phyloP scores from a whole-genome alignment of 2,113 vertebrate genomes.

The Phainopepla nitens region DNA sequence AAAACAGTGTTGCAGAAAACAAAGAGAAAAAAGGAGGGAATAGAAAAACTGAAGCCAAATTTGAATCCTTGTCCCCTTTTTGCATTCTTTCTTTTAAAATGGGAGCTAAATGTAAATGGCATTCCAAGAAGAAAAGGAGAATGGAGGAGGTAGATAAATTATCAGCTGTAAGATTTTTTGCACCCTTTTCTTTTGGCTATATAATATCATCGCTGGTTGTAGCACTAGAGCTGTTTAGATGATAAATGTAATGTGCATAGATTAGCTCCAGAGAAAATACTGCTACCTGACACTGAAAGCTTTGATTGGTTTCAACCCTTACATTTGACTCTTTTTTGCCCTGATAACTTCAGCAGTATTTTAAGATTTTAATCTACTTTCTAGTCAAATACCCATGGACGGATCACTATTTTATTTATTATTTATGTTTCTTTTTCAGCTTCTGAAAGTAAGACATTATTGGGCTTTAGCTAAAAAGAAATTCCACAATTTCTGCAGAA shows the following conservation, averaged over 20 bases:
- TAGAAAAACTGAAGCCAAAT: conserved; percentile 45
- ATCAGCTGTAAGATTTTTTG: not conserved
- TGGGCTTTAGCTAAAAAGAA: not conserved
- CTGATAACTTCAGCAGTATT: conserved; percentile 60
- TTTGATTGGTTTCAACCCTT: conserved; percentile 60
- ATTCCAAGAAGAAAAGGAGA: not conserved
- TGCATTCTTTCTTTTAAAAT: conserved; percentile 53
- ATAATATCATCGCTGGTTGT: conserved; percentile 39
- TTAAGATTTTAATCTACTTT: conserved; percentile 71
- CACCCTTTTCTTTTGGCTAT: not conserved
- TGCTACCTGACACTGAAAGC: conserved; percentile 10
- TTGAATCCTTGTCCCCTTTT: conserved; percentile 32
- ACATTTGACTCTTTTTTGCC: conserved; percentile 51
- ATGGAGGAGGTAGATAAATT: conserved; percentile 35
- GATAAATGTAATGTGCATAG: conserved; percentile 62
- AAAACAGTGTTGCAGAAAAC: conserved; percentile 54
- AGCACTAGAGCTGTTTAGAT: conserved; percentile 56
- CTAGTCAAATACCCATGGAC: conserved; percentile 44
- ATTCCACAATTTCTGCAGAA: not conserved
- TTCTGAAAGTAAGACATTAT: conserved; percentile 37
- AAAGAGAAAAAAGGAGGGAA: not conserved
- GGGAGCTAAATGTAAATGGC: conserved; percentile 51
- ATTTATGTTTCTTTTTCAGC: conserved; percentile 52
- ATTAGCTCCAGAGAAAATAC: conserved; percentile 44
- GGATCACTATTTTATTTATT: conserved; percentile 41